Evolutionary conservation across 2,888 invertebrate genomes (phyloP), one percentile per base, ranked within the genome.

Genomic region (Microdon myrmicae): DNA sequence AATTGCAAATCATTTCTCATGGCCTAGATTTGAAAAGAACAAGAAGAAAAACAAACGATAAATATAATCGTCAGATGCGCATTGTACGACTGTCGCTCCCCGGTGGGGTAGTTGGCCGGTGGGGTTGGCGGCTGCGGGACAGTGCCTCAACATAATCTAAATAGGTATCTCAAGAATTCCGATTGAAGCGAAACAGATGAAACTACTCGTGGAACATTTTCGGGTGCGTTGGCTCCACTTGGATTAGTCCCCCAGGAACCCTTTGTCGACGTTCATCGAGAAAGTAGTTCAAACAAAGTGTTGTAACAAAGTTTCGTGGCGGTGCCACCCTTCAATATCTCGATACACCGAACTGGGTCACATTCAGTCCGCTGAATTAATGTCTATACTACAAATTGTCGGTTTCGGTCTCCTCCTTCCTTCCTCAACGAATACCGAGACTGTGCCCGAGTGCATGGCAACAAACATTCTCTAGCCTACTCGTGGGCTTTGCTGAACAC

Each of bases 361-460:
- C 38, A 53, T 37, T 47, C 58, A 58, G 58, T 64, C 51, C 37
- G 37, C 16, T 58, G 64, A 64, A 64, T 58, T 47, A 53, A 43
- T 53, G 51, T 58, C 43, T 47, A 32, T 41, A 22, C 31, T 14
- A 32, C 22, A 17, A 44, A 45, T n/a, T 51, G 31, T 17, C 37
- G 35, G 45, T 31, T 41, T 26, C 19, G 39, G 29, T n/a, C 31
- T 51, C 56, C 45, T 25, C 45, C 20, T 39, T 10, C n/a, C 16
- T 35, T 34, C 29, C 35, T 17, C 29, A 44, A 49, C 31, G 44
- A 43, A 16, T 8, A 22, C 7, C 44, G 12, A 20, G 9, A n/a
- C n/a, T 5, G 34, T 3, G 19, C 13, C 25, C 22, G 35, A 31
- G 22, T 31, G 43, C 43, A 31, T 39, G 3, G 17, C 23, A 59